Percentiles rank a stretch among this genome's conserved stretches.
These are phyloP conservation scores for Brachycybe producta DNA, from an alignment of 2,888 invertebrate species.

Conservation along the genomic window DNA sequence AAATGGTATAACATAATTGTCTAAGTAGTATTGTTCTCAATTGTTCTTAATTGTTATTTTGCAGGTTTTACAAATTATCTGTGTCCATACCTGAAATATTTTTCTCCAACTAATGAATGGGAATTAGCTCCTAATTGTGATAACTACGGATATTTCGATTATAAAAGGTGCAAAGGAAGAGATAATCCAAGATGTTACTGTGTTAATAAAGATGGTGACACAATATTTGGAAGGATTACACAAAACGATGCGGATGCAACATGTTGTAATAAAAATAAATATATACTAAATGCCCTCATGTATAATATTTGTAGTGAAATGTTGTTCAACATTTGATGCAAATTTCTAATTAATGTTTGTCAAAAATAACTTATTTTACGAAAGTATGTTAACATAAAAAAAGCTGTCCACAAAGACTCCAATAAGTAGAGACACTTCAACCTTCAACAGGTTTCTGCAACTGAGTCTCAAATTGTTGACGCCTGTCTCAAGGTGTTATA, in stretches of 20 bases:
- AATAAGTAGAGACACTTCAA: not conserved
- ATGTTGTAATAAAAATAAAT: too few relatives aligned
- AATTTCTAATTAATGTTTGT: not conserved
- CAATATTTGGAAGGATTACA: constrained; percentile 11
- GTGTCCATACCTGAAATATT: not conserved
- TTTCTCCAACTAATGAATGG: not conserved
- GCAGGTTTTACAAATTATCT: not conserved
- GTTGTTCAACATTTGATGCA: too few relatives aligned
- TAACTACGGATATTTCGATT: constrained; percentile 2
- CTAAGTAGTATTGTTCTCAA: too few relatives aligned
- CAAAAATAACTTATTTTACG: too few relatives aligned
- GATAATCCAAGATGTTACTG: constrained; percentile 11
- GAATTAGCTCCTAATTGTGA: constrained; percentile 2
- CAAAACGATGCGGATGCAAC: constrained; percentile 1
- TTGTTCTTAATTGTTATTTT: too few relatives aligned
- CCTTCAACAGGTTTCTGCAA: not conserved
- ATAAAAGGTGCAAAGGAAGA: constrained; percentile 8
- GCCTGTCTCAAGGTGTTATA: not conserved
- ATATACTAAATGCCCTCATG: too few relatives aligned
- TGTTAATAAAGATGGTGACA: constrained; percentile 6
- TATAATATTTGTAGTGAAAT: too few relatives aligned
- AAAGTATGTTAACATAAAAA: not conserved
- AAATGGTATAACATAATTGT: too few relatives aligned
- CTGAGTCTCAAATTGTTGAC: not conserved
- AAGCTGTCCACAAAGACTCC: not conserved